These are phyloP conservation scores for Pangasius macronema DNA, from an alignment of 2,797 vertebrate genomes.

Conservation along the genomic window DNA sequence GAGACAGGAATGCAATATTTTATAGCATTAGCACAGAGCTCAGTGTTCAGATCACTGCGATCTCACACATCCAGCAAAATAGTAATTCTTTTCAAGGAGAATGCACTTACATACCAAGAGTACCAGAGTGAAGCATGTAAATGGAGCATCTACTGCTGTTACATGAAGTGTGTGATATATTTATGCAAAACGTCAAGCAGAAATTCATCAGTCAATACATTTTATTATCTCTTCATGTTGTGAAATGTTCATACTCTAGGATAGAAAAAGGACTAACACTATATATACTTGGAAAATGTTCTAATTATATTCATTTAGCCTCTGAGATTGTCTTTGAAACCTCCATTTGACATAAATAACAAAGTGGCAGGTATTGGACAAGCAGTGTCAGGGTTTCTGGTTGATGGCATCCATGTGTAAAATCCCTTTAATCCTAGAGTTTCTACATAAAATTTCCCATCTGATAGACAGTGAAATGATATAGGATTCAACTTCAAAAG, in stretches of 20 bases:
- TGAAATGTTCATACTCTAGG: conserved; percentile 24
- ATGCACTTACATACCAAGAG: neutral
- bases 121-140: neutral
- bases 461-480: conserved; percentile 55
- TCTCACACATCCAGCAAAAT: conserved; percentile 15
- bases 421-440: conserved; percentile 47
- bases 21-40: conserved; percentile 27
- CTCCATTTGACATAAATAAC: neutral
- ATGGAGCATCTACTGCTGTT: neutral
- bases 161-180: neutral
- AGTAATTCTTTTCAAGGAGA: neutral
- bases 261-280: neutral
- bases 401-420: conserved; percentile 28
- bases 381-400: neutral
- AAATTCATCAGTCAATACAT: neutral
- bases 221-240: conserved; percentile 34
- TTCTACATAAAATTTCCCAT: conserved; percentile 57
- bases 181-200: neutral
- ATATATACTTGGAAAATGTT: neutral
- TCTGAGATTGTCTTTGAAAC: neutral
- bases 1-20: conserved; percentile 33
- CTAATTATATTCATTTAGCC: neutral
- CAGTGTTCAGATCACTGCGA: conserved; percentile 13
- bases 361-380: neutral
- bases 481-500: conserved; percentile 31